Evolutionary conservation across 2,113 vertebrate species (phyloP).

Genomic region (Actinemys pallida): DNA sequence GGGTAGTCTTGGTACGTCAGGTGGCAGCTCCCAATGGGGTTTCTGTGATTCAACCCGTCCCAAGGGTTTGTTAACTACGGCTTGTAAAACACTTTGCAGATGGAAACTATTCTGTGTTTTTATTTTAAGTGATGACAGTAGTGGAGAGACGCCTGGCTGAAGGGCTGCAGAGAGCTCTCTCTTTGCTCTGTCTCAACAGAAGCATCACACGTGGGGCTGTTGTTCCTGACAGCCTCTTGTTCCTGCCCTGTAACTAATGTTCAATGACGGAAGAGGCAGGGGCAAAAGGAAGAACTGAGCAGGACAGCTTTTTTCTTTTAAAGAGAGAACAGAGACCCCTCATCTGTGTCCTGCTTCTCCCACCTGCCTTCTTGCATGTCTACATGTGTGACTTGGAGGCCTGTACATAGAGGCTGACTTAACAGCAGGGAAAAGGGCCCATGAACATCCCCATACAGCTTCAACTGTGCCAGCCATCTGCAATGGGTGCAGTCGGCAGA

Average conservation of each 20-base stretch:
- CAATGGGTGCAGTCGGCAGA: not conserved
- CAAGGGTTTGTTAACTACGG: not conserved
- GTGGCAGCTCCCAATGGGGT: too few species aligned
- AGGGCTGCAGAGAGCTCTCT: not conserved
- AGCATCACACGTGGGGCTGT: too few species aligned
- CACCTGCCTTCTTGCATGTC: not conserved
- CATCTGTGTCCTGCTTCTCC: not conserved
- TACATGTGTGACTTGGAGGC: not conserved
- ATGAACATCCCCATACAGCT: not conserved
- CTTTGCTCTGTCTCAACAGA: not conserved
- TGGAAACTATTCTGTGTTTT: not conserved
- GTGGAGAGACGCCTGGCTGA: not conserved
- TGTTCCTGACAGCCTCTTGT: not conserved
- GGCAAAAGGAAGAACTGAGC: not conserved
- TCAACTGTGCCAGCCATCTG: not conserved
- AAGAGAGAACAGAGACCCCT: not conserved
- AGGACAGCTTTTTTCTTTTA: not conserved
- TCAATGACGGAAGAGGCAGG: not conserved
- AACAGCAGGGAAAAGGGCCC: not conserved
- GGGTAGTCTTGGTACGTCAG: too few species aligned
- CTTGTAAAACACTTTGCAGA: not conserved
- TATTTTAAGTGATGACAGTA: not conserved
- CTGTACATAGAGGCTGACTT: not conserved
- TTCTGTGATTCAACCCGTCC: too few species aligned
- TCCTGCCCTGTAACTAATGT: not conserved